Conservation (phyloP, 2,888 invertebrate species). For the Hirudinaria manillensis region DNA sequence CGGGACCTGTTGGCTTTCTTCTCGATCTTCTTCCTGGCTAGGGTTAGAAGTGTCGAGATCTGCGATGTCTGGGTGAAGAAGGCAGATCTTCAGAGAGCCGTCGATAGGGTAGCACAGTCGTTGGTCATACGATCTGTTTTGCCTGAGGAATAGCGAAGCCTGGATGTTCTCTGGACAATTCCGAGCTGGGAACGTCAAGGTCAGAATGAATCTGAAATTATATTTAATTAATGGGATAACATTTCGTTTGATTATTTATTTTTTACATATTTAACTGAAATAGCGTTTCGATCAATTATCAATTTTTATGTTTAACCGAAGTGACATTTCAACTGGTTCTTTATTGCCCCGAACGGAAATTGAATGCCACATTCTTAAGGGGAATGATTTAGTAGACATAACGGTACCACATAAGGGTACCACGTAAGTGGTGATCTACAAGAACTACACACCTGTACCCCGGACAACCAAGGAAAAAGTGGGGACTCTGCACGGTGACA, state of each 20-base stretch:
- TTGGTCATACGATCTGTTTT: not conserved
- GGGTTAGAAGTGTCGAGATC: not conserved
- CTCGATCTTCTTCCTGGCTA: not conserved
- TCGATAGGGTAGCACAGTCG: conserved; percentile 1
- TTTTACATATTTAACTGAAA: not conserved
- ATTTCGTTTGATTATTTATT: too few relatives aligned
- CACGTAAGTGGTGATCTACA: not conserved
- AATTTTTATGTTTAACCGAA: too few relatives aligned
- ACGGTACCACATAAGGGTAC: not conserved
- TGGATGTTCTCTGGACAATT: not conserved
- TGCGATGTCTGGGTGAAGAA: not conserved
- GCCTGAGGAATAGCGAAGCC: not conserved
- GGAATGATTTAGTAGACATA: not conserved
- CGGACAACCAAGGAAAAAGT: conserved; percentile 16
- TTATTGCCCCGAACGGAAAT: too few relatives aligned
- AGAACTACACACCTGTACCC: not conserved
- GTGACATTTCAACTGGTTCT: too few relatives aligned
- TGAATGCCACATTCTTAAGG: too few relatives aligned
- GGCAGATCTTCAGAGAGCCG: conserved; percentile 5
- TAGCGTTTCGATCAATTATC: not conserved
- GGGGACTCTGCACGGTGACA: conserved; percentile 10
- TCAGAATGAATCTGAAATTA: not conserved
- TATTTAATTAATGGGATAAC: not conserved
- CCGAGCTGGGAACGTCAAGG: not conserved
- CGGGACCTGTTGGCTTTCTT: not conserved